Conservation (phyloP, 2,888 invertebrate species). For the Latrodectus elegans region DNA sequence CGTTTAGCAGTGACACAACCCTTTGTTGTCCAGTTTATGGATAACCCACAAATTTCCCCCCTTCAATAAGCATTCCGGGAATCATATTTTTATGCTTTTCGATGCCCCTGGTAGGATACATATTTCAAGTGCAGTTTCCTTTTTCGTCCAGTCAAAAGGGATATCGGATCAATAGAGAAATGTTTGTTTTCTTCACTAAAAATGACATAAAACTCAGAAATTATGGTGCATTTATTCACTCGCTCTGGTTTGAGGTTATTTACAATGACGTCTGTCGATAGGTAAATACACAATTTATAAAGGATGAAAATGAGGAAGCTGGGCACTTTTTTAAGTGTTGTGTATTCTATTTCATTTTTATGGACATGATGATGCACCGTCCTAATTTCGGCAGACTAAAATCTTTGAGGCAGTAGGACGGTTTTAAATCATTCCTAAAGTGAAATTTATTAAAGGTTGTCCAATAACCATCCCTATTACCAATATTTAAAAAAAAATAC, state of each 20-base stretch:
- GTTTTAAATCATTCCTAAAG: too few relatives aligned
- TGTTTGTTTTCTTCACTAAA: neutral
- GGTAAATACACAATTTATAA: too few relatives aligned
- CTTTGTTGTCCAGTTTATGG: conserved; percentile 10
- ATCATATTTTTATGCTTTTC: neutral
- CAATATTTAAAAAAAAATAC: too few relatives aligned
- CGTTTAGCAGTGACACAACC: conserved; percentile 39
- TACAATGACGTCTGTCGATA: too few relatives aligned
- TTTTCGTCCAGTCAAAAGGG: neutral
- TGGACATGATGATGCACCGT: neutral
- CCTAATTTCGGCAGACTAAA: neutral
- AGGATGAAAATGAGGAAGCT: neutral
- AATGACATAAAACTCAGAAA: neutral
- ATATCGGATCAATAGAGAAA: neutral
- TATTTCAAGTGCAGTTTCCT: conserved; percentile 5
- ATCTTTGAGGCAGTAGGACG: neutral
- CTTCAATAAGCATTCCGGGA: conserved; percentile 28
- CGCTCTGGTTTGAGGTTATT: too few relatives aligned
- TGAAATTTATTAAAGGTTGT: too few relatives aligned
- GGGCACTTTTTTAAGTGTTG: neutral
- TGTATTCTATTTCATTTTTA: neutral
- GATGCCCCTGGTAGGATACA: neutral
- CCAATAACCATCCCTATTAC: too few relatives aligned
- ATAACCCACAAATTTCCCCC: conserved; percentile 23
- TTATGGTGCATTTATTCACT: neutral